These are phyloP conservation scores for Rhorus exstirpatorius DNA, from an alignment of 2,888 invertebrate species.

Conservation along the genomic window DNA sequence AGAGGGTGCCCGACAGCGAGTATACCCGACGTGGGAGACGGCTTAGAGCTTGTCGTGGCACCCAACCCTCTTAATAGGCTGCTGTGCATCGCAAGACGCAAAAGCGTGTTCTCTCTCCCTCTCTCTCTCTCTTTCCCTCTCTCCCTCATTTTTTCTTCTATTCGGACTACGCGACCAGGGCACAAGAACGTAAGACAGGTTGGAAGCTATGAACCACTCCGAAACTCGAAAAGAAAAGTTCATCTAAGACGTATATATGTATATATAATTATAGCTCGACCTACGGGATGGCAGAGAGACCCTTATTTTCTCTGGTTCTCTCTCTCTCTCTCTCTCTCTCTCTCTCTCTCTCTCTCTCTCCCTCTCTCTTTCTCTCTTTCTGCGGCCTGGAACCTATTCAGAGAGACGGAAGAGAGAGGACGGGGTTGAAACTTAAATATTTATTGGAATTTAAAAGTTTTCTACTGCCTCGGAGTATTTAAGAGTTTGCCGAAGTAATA, in stretches of 20 bases:
- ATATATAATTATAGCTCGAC: slow-evolving; percentile 19
- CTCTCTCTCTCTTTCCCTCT: slow-evolving; percentile 3
- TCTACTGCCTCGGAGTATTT: slow-evolving; percentile 79
- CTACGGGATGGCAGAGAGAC: slow-evolving; percentile 19
- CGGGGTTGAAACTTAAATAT: slow-evolving; percentile 80
- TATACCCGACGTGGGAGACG: slow-evolving; percentile 24
- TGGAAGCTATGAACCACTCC: slow-evolving; percentile 39
- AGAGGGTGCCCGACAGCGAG: slow-evolving; percentile 6
- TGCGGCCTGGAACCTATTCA: slow-evolving; percentile 17
- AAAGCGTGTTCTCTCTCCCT: slow-evolving; percentile 11
- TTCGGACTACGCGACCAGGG: slow-evolving; percentile 46
- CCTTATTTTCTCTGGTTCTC: slow-evolving; percentile 30
- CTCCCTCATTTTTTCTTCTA: slow-evolving; percentile 14
- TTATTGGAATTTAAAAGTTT: slow-evolving; percentile 84
- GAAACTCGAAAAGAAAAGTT: slow-evolving; percentile 51
- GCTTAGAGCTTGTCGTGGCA: slow-evolving; percentile 50
- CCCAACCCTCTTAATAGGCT: slow-evolving; percentile 30
- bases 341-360: not conserved
- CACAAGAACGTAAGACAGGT: slow-evolving; percentile 51
- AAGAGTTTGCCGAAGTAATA: slow-evolving; percentile 82
- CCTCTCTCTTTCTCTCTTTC: slow-evolving; percentile 9
- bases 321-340: not conserved
- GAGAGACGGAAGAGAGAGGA: slow-evolving; percentile 46
- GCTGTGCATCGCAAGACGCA: slow-evolving; percentile 18
- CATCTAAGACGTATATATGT: slow-evolving; percentile 2